Conservation (phyloP, 1,140 invertebrate species). For the Dolichoris vasculosae region DNA sequence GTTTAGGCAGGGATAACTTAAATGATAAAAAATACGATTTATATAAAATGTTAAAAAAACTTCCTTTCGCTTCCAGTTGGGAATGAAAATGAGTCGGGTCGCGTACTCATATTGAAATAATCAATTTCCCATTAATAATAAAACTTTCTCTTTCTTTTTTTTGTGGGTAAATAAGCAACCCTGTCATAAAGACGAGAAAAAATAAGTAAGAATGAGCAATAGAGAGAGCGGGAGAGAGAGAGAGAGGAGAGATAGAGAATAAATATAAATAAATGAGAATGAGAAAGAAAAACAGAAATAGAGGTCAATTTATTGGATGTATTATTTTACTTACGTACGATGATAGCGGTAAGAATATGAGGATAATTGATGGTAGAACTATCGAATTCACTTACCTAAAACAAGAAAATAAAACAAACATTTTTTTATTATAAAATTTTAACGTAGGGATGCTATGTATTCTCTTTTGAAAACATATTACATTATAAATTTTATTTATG, state of each 20-base stretch:
- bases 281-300: not conserved
- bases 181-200: too few species aligned
- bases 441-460: not conserved
- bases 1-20: too few species aligned
- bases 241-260: not conserved
- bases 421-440: not conserved
- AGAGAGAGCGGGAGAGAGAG: not conserved
- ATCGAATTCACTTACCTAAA: slow-evolving; percentile 44
- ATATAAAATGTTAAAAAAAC: too few species aligned
- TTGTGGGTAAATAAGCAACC: too few species aligned
- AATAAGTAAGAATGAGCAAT: too few species aligned
- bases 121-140: too few species aligned
- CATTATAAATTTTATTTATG: not conserved
- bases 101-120: too few species aligned
- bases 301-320: not conserved
- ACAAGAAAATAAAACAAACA: slow-evolving; percentile 26
- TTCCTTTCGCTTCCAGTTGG: too few species aligned
- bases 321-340: not conserved
- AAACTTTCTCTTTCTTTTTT: too few species aligned
- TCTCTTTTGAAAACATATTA: not conserved
- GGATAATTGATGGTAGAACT: not conserved
- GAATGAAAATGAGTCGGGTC: too few species aligned
- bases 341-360: not conserved
- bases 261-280: too few species aligned
- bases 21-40: too few species aligned